Evolutionary conservation across 2,113 vertebrate genomes (phyloP).

Genomic region (Alligator mississippiensis): DNA sequence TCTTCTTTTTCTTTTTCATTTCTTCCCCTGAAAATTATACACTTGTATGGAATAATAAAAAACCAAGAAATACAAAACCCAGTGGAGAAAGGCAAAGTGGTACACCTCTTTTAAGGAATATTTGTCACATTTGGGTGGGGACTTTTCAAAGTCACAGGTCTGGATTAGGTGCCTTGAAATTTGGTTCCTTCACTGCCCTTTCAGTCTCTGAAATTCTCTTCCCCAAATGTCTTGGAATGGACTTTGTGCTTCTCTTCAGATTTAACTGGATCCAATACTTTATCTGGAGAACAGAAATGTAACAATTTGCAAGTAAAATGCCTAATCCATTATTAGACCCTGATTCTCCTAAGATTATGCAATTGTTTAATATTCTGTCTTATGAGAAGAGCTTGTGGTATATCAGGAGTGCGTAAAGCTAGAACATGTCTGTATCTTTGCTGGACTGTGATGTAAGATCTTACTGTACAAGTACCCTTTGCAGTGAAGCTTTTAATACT

Average conservation of each 20-base stretch:
- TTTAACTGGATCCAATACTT: background rate
- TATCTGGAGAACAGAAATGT: background rate
- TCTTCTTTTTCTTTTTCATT: background rate
- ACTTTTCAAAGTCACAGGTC: background rate
- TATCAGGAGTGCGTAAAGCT: background rate
- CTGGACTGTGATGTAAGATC: background rate
- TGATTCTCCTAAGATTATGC: background rate
- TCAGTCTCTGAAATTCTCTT: background rate
- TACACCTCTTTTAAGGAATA: background rate
- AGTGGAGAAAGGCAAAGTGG: constrained; percentile 5
- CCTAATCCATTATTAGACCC: background rate
- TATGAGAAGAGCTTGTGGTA: background rate
- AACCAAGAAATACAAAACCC: background rate
- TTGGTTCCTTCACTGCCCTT: background rate
- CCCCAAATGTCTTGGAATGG: background rate
- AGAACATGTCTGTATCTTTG: background rate
- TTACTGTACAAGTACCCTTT: background rate
- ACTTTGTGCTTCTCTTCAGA: background rate
- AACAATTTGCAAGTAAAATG: background rate
- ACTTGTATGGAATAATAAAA: background rate
- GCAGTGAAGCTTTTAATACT: constrained; percentile 8
- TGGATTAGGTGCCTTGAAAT: background rate
- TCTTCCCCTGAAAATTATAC: constrained; percentile 25
- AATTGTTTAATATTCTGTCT: background rate
- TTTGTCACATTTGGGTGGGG: background rate